phyloP scores from a whole-genome alignment of 1,140 invertebrate species.

The Geopemphigus sp. region DNA sequence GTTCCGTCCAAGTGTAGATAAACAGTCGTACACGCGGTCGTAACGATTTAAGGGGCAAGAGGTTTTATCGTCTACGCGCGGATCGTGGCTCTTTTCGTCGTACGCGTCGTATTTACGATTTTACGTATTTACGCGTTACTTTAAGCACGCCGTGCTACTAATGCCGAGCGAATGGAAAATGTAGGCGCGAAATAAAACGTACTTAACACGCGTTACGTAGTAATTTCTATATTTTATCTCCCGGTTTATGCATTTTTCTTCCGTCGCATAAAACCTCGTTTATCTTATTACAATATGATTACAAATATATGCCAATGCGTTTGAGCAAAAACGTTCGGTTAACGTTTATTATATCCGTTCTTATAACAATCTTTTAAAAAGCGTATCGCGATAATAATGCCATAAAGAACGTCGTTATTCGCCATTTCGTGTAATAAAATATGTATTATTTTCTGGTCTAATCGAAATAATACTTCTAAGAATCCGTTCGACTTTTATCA shows the following conservation, averaged over 20 bases:
- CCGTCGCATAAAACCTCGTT: too few species aligned
- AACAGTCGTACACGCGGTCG: conserved; percentile 6
- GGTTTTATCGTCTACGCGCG: too few species aligned
- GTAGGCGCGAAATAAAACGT: not conserved
- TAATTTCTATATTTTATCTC: too few species aligned
- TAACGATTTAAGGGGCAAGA: not conserved
- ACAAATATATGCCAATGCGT: too few species aligned
- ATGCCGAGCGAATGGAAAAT: not conserved
- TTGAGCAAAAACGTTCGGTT: not conserved
- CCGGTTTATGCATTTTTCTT: too few species aligned
- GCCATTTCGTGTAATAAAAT: not conserved
- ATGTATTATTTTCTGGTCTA: not conserved
- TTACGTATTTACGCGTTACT: too few species aligned
- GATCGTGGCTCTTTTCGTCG: too few species aligned
- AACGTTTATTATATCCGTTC: not conserved
- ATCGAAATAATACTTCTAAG: not conserved
- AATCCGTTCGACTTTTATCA: not conserved
- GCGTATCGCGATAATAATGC: not conserved
- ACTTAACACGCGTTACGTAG: not conserved
- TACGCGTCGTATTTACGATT: too few species aligned
- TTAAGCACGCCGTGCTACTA: not conserved
- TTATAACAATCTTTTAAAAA: not conserved
- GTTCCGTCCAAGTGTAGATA: conserved; percentile 14
- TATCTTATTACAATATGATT: not conserved
- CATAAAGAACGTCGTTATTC: not conserved